phyloP scores from a whole-genome alignment of 92 coral and sea anemone genomes.

The Siderastrea radians region DNA sequence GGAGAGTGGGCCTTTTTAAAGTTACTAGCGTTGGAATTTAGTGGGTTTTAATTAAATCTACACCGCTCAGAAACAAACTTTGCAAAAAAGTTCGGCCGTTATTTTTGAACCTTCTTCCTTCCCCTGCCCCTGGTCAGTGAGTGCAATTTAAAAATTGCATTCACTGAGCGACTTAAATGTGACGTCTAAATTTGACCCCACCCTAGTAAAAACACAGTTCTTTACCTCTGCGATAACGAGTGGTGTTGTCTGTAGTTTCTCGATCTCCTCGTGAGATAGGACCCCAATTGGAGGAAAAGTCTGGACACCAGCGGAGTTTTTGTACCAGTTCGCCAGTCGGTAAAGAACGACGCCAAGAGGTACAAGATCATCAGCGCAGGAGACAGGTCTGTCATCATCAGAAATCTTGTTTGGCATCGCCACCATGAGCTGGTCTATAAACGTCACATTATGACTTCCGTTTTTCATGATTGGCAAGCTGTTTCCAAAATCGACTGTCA shows the following conservation, averaged over 20 bases:
- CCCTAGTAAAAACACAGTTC: not conserved
- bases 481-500: constrained; percentile 71
- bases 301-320: constrained; percentile 55
- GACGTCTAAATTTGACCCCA: too few relatives aligned
- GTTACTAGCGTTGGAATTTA: too few relatives aligned
- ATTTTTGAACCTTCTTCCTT: too few relatives aligned
- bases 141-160: too few relatives aligned
- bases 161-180: too few relatives aligned
- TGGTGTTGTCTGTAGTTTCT: constrained; percentile 35
- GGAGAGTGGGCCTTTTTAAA: too few relatives aligned
- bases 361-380: constrained; percentile 50
- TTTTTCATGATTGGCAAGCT: constrained; percentile 53
- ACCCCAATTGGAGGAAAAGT: constrained; percentile 49
- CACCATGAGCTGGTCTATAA: constrained; percentile 53
- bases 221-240: constrained; percentile 67
- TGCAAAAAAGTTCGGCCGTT: too few relatives aligned
- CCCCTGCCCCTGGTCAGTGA: too few relatives aligned
- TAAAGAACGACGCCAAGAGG: constrained; percentile 66
- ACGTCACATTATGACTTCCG: constrained; percentile 49
- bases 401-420: constrained; percentile 10
- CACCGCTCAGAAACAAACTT: too few relatives aligned
- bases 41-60: too few relatives aligned
- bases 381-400: not conserved
- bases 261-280: constrained; percentile 51
- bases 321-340: constrained; percentile 46